Base-by-base conservation (phyloP, 2,797 vertebrate genomes). In the Petrocephalus sullivani region DNA sequence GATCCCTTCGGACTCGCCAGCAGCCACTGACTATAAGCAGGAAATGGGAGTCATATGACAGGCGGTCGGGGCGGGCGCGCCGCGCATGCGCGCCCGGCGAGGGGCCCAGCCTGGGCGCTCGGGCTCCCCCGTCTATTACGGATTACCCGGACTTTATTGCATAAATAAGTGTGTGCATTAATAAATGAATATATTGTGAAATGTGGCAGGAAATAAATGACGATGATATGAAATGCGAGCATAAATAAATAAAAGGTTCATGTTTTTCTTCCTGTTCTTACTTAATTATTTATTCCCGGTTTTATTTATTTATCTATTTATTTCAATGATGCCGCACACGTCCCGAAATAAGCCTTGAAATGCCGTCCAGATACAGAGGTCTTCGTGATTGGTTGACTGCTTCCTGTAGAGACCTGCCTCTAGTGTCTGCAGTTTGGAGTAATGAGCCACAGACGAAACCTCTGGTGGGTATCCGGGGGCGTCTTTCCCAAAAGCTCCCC, bases 11-110 rank as follows among this genome's bases (percentile, higher is more conserved):
- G 37, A 78, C 2, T 41, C 71, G 16, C 1, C 16, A 83, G 51
- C 46, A 86, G 10, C 49, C 49, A 87, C 88, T 28, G 86, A 75
- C 28, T 85, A 57, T 83, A 88, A 92, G 89, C 93, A 90, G 93
- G 95, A 95, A 95, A 92, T 91, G 88, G 21, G 91, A 93, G 94
- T 95, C 95, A 95, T 92, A 93, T 96, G 94, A 96, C 94, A 21
- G 46, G n/a, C 75, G 37, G 33, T 61, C 1, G 14, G 41, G 37
- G 46, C 57, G 21, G 0, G 10, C 67, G 16, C 51, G 14, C 12
- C 33, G 28, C 64, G 12, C 64, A 33, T 71, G 64, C 61, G 14
- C 2, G 12, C 4, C 41, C 56, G 16, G 49, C 21, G 53, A 82
- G 51, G 10, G 19, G 10, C 1, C 10, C 12, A 71, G 23, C 10